A percentile compares a stretch with the other conserved stretches of the same genome.
phyloP scores from a whole-genome alignment of 2,888 invertebrate species.

The Torymus aiolomorphi region DNA sequence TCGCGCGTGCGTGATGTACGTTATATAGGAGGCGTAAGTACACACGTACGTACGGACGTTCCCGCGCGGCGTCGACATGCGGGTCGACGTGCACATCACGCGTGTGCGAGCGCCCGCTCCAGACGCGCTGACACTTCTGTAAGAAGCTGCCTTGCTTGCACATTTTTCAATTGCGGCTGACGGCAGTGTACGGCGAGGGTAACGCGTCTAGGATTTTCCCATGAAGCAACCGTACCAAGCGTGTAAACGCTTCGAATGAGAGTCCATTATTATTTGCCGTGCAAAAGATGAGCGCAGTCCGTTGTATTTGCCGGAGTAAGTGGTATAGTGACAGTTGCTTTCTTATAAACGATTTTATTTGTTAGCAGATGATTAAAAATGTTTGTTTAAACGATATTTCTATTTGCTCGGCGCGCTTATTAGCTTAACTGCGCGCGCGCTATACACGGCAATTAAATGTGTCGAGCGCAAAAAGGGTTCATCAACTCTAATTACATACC shows the following conservation, averaged over 20 bases:
- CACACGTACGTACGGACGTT: background rate
- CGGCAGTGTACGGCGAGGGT: conserved; percentile 2
- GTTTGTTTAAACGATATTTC: no score
- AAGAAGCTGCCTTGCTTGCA: conserved; percentile 16
- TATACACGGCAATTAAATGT: no score
- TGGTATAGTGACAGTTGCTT: no score
- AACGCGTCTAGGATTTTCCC: conserved; percentile 31
- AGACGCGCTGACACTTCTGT: background rate
- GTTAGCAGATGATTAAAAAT: no score
- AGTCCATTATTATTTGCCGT: no score
- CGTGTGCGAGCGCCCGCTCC: background rate
- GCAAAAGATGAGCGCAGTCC: no score
- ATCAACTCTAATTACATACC: no score
- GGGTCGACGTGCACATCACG: conserved; percentile 7
- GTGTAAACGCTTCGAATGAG: background rate
- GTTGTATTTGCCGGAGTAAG: no score
- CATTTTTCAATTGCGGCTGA: conserved; percentile 36
- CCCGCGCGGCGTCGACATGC: background rate
- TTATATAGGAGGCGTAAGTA: conserved; percentile 5
- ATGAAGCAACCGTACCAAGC: background rate
- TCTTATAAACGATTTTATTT: no score
- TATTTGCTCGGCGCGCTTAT: no score
- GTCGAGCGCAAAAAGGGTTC: no score
- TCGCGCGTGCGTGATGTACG: conserved; percentile 6
- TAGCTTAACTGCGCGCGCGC: no score